Evolutionary conservation across 1,140 invertebrate species (phyloP).

Genomic region (Bombus turneri): DNA sequence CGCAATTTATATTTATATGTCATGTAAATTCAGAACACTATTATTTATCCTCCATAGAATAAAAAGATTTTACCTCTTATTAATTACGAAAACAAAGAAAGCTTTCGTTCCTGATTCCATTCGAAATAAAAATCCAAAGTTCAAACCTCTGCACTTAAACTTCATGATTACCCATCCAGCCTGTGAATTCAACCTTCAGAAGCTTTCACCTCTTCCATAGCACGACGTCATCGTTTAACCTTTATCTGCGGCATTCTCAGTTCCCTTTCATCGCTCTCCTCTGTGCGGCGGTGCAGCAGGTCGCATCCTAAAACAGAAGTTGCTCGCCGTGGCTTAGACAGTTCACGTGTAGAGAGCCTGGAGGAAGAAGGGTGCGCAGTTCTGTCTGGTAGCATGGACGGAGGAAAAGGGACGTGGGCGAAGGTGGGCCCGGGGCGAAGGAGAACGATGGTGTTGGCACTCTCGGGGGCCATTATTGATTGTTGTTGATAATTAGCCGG

Average conservation of each 20-base stretch:
- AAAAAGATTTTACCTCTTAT: too few relatives aligned
- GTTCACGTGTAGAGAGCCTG: not conserved
- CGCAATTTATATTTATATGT: too few relatives aligned
- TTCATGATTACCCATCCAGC: too few relatives aligned
- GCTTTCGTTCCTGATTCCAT: too few relatives aligned
- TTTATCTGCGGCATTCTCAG: not conserved
- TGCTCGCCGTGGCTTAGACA: not conserved
- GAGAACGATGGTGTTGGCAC: conserved; percentile 55
- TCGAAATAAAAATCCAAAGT: too few relatives aligned
- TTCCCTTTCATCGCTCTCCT: not conserved
- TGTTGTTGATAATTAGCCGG: conserved; percentile 82
- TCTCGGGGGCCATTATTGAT: conserved; percentile 76
- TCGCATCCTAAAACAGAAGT: conserved; percentile 38
- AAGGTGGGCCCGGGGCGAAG: conserved; percentile 25
- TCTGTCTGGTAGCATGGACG: conserved; percentile 37
- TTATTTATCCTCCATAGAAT: too few relatives aligned
- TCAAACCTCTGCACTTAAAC: too few relatives aligned
- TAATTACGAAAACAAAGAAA: too few relatives aligned
- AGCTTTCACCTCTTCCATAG: not conserved
- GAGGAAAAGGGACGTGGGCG: not conserved
- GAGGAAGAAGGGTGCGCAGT: conserved; percentile 34
- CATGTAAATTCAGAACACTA: too few relatives aligned
- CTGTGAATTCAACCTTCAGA: not conserved
- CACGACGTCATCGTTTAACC: not conserved
- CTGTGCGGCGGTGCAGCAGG: too few relatives aligned